Conservation (phyloP, 2,797 vertebrate genomes). For the Selene dorsalis region DNA sequence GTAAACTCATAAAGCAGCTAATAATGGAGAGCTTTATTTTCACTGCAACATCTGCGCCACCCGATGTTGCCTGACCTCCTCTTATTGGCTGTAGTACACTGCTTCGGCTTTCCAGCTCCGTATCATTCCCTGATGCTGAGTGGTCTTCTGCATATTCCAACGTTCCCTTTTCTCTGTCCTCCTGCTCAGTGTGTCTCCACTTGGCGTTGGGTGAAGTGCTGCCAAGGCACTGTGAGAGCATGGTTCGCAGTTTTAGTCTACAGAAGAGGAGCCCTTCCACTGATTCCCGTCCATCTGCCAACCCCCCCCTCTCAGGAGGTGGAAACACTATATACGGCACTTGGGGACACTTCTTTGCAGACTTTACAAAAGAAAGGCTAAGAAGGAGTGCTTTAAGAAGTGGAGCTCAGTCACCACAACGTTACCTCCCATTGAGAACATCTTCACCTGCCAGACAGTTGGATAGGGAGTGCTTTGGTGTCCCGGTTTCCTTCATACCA, state of each 20-base stretch:
- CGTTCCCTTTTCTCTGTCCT: conserved; percentile 81
- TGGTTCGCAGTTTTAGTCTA: conserved; percentile 55
- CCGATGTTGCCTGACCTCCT: conserved; percentile 53
- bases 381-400: conserved; percentile 64
- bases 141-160: conserved; percentile 51
- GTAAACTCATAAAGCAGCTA: conserved; percentile 87
- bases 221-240: conserved; percentile 75
- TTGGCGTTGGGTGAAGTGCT: conserved; percentile 56
- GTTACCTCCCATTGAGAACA: conserved; percentile 39
- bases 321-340: conserved; percentile 73
- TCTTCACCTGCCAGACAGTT: conserved; percentile 47
- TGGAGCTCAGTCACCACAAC: conserved; percentile 36
- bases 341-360: conserved; percentile 72
- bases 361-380: conserved; percentile 65
- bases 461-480: conserved; percentile 60
- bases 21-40: conserved; percentile 72
- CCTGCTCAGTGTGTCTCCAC: conserved; percentile 57
- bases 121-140: conserved; percentile 64
- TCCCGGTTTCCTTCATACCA: conserved; percentile 89
- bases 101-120: conserved; percentile 62
- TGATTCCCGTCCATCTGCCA: conserved; percentile 41
- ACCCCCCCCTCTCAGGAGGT: conserved; percentile 40
- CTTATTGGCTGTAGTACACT: conserved; percentile 35
- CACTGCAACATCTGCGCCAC: conserved; percentile 67
- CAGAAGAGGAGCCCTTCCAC: conserved; percentile 48